Conservation (phyloP, 1,140 invertebrate species). For the Delia radicum region DNA sequence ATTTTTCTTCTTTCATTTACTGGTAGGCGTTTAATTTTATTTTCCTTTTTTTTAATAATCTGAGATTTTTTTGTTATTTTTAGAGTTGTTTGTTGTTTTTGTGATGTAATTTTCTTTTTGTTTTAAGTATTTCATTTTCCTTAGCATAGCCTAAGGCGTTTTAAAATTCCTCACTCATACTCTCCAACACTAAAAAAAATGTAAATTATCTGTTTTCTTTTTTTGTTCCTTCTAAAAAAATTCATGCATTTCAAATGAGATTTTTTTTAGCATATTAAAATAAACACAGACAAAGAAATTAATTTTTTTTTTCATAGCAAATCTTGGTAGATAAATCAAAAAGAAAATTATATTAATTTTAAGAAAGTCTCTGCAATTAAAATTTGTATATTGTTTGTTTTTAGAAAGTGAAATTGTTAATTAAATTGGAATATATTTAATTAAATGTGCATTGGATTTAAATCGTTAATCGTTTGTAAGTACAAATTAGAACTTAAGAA, state of each 20-base stretch:
- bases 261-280: too few species aligned
- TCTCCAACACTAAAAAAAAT: neutral
- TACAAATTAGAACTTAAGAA: too few species aligned
- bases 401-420: too few species aligned
- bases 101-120: neutral
- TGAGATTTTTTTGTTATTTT: neutral
- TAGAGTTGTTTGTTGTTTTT: neutral
- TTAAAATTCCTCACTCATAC: too few species aligned
- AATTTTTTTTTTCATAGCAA: neutral
- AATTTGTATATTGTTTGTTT: too few species aligned
- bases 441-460: too few species aligned
- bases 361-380: neutral
- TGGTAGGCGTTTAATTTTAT: neutral
- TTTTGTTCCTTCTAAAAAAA: neutral
- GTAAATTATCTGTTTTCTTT: neutral
- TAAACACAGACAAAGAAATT: too few species aligned
- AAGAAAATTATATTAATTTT: too few species aligned
- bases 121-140: neutral
- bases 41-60: neutral
- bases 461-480: too few species aligned
- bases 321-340: too few species aligned
- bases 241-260: neutral
- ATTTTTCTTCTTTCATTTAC: neutral
- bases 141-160: neutral
- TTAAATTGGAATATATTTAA: too few species aligned